Conservation (phyloP, 2,888 invertebrate species). For the Corythucha ciliata region DNA sequence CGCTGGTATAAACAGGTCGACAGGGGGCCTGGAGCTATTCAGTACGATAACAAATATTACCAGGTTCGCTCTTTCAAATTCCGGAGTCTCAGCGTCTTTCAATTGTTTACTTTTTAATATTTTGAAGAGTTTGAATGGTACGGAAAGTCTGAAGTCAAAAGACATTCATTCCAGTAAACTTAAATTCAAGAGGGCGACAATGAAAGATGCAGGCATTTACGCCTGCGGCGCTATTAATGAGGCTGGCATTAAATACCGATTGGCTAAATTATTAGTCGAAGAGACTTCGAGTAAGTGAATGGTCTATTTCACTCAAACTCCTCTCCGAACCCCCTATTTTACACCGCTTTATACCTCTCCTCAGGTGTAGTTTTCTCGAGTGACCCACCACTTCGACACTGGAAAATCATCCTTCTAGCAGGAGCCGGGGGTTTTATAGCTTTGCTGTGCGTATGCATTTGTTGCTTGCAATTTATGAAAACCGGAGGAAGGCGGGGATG, state of each 20-base stretch:
- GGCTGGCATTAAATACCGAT: slow-evolving; percentile 17
- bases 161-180: slow-evolving; percentile 15
- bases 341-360: too few relatives aligned
- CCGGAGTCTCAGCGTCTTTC: too few relatives aligned
- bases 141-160: not conserved
- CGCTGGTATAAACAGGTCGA: slow-evolving; percentile 17
- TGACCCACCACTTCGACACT: slow-evolving; percentile 9
- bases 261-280: slow-evolving; percentile 3
- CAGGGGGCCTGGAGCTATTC: slow-evolving; percentile 6
- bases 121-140: slow-evolving; percentile 12
- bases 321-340: too few relatives aligned
- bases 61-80: slow-evolving; percentile 12
- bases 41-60: slow-evolving; percentile 18
- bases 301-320: too few relatives aligned
- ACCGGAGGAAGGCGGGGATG: too few relatives aligned
- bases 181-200: slow-evolving; percentile 2
- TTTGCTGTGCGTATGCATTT: slow-evolving; percentile 3
- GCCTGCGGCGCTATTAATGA: slow-evolving; percentile 18
- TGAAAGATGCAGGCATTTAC: slow-evolving; percentile 7
- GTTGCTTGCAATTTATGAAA: too few relatives aligned
- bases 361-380: slow-evolving; percentile 2
- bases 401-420: slow-evolving; percentile 12
- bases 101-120: not conserved
- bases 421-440: slow-evolving; percentile 8
- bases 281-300: slow-evolving; percentile 9